These are phyloP conservation scores for Pseudochaenichthys georgianus DNA, from an alignment of 2,797 vertebrate species.

Conservation along the genomic window DNA sequence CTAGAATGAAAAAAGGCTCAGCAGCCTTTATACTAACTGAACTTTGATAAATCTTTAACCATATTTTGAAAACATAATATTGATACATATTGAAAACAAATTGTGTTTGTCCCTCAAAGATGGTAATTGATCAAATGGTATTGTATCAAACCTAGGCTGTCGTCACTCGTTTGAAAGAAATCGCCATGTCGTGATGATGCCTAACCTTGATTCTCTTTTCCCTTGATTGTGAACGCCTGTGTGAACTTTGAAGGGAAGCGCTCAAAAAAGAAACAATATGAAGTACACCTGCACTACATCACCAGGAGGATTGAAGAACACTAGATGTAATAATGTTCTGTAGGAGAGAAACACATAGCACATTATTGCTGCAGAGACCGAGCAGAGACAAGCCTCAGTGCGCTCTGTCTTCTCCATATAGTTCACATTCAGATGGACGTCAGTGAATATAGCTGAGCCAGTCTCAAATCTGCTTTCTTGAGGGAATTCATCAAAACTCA, in stretches of 20 bases:
- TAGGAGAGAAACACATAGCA: constrained; percentile 9
- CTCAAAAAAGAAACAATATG: constrained; percentile 52
- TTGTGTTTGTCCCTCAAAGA: neutral
- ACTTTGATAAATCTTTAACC: neutral
- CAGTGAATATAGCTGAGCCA: constrained; percentile 55
- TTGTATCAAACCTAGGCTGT: neutral
- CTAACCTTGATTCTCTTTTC: neutral
- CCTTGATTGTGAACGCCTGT: neutral
- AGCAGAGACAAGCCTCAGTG: constrained; percentile 17
- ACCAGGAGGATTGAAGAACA: constrained; percentile 39
- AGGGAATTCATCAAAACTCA: constrained; percentile 75
- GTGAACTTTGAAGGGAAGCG: constrained; percentile 19
- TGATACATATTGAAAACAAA: neutral
- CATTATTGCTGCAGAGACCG: constrained; percentile 25
- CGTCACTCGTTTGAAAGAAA: neutral
- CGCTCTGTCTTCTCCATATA: constrained; percentile 39
- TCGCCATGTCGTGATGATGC: neutral
- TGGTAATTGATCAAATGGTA: neutral
- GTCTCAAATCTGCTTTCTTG: constrained; percentile 69
- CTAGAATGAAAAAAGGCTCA: constrained; percentile 13
- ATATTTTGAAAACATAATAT: neutral
- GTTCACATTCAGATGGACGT: constrained; percentile 64
- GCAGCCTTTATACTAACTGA: neutral
- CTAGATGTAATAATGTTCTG: constrained; percentile 32
- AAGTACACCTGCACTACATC: constrained; percentile 37